Conservation (phyloP, 2,113 vertebrate species). For the Tyto alba region DNA sequence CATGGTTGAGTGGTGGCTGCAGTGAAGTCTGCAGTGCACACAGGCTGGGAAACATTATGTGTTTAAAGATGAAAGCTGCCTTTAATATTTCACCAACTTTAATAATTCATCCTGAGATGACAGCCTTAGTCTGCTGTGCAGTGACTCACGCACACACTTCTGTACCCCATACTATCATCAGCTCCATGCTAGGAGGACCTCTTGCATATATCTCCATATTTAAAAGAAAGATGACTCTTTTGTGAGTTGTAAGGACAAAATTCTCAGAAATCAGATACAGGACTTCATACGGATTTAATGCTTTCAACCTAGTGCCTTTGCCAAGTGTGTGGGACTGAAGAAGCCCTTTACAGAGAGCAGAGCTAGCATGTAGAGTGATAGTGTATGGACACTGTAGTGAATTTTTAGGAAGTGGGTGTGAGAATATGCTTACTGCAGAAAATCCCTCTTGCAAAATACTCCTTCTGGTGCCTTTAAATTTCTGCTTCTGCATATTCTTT, state of each 20-base stretch:
- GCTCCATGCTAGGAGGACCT: neutral
- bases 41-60: neutral
- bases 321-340: neutral
- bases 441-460: neutral
- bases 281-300: neutral
- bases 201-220: neutral
- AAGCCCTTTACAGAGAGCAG: neutral
- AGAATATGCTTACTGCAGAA: neutral
- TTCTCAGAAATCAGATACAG: neutral
- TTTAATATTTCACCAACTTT: conserved; percentile 45
- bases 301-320: neutral
- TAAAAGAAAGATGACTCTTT: neutral
- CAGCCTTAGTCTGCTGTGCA: neutral
- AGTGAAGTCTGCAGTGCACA: neutral
- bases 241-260: neutral
- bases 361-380: neutral
- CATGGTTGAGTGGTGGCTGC: neutral
- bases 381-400: neutral
- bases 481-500: neutral
- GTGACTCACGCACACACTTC: neutral
- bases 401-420: neutral
- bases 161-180: neutral
- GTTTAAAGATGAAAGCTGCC: conserved; percentile 17
- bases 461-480: neutral
- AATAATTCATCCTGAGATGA: conserved; percentile 18